A percentile compares a stretch with the other conserved stretches of the same genome.
These are phyloP conservation scores for Mythimna albipuncta DNA, from an alignment of 2,888 invertebrate genomes.

Conservation along the genomic window DNA sequence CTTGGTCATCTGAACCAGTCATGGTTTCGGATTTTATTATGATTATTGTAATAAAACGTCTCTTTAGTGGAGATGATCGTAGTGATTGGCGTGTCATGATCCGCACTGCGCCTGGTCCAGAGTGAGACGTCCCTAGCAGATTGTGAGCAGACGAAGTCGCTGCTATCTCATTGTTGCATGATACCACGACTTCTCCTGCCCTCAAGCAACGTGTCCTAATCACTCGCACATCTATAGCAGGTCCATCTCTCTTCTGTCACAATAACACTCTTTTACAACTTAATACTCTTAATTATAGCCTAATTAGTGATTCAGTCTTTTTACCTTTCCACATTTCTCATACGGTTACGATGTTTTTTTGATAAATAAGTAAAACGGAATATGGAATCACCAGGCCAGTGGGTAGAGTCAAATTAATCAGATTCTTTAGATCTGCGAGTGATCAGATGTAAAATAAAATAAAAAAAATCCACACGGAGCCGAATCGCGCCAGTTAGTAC, in stretches of 20 bases:
- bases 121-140: slow-evolving; percentile 12
- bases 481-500: slow-evolving; percentile 38
- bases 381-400: slow-evolving; percentile 23
- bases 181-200: slow-evolving; percentile 16
- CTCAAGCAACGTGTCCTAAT: slow-evolving; percentile 17
- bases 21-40: neutral
- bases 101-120: slow-evolving; percentile 6
- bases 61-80: no score
- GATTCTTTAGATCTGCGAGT: slow-evolving; percentile 39
- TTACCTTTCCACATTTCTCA: slow-evolving; percentile 36
- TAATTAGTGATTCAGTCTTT: slow-evolving; percentile 64
- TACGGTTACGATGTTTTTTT: slow-evolving; percentile 4
- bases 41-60: neutral
- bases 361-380: slow-evolving; percentile 22
- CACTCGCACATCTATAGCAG: slow-evolving; percentile 39
- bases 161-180: slow-evolving; percentile 2
- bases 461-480: slow-evolving; percentile 47
- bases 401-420: neutral
- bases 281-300: slow-evolving; percentile 58
- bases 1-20: slow-evolving; percentile 18
- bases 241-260: slow-evolving; percentile 7
- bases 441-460: slow-evolving; percentile 19
- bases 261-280: slow-evolving; percentile 23
- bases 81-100: neutral
- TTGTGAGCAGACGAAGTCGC: slow-evolving; percentile 28